Evolutionary conservation across 2,113 vertebrate species (phyloP).

Genomic region (Deroptyus accipitrinus): DNA sequence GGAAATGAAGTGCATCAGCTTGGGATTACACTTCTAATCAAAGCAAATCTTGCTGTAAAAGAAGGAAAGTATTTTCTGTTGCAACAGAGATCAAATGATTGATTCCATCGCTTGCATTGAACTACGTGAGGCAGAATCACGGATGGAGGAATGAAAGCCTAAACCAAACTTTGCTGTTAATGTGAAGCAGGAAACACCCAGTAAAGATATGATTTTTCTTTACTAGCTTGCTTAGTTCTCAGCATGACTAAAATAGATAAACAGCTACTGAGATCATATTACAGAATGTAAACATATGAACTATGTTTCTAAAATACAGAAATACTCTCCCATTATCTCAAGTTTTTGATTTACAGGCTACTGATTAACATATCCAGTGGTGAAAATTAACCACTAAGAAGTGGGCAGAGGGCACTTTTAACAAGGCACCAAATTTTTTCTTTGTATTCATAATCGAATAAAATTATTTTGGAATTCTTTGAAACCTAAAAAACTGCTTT

Average conservation of each 20-base stretch:
- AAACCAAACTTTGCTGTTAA: not conserved
- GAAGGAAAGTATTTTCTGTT: not conserved
- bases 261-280: not conserved
- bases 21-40: not conserved
- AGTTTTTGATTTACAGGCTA: not conserved
- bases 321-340: not conserved
- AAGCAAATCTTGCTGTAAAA: not conserved
- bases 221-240: not conserved
- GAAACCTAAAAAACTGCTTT: not conserved
- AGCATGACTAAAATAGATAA: not conserved
- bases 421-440: not conserved
- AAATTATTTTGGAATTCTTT: not conserved
- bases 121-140: not conserved
- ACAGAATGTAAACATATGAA: not conserved
- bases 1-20: fast-evolving
- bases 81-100: fast-evolving
- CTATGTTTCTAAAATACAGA: not conserved
- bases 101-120: not conserved
- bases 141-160: not conserved
- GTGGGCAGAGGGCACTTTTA: not conserved
- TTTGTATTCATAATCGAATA: not conserved
- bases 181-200: not conserved
- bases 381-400: not conserved
- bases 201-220: not conserved
- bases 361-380: not conserved